phyloP scores from a whole-genome alignment of 2,113 vertebrate genomes.

The Numida meleagris region DNA sequence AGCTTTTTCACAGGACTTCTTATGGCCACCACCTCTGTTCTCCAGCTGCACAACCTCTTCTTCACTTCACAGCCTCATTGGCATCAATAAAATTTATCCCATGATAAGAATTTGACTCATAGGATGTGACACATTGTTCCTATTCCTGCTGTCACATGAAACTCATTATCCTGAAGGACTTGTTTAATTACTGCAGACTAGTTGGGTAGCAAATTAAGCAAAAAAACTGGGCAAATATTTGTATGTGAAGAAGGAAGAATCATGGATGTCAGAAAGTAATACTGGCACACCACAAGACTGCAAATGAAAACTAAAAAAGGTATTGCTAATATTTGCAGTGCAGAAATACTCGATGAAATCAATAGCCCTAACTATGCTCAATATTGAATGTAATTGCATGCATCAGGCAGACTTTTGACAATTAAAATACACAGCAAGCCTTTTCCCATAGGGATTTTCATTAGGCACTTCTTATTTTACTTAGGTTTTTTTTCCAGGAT shows the following conservation, averaged over 20 bases:
- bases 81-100: background rate
- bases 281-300: background rate
- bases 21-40: background rate
- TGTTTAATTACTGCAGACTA: background rate
- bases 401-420: slow-evolving; percentile 11
- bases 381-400: background rate
- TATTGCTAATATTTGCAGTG: background rate
- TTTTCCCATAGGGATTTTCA: background rate
- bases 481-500: background rate
- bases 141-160: background rate
- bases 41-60: background rate
- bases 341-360: background rate
- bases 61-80: background rate
- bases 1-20: background rate
- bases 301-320: background rate
- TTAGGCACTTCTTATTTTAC: background rate
- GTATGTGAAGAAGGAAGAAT: background rate
- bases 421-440: background rate
- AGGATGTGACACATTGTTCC: background rate
- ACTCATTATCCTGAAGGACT: background rate
- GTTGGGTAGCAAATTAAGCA: background rate
- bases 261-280: background rate
- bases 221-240: background rate
- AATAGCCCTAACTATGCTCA: background rate
- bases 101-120: background rate